These are phyloP conservation scores for Temnothorax longispinosus DNA, from an alignment of 1,140 invertebrate species.

Conservation along the genomic window DNA sequence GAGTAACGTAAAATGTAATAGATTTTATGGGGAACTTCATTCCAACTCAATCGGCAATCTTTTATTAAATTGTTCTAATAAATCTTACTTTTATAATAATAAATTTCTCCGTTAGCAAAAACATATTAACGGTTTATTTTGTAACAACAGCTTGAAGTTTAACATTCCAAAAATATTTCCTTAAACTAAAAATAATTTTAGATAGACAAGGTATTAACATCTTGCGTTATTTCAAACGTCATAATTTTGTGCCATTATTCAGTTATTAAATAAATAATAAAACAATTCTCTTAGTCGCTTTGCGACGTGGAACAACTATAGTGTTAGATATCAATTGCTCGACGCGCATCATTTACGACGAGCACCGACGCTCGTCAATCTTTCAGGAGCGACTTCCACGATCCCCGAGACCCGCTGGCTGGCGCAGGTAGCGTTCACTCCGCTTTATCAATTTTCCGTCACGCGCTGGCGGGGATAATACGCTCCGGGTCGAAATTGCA, in stretches of 20 bases:
- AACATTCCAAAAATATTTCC: too few species aligned
- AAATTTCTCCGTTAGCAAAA: not conserved
- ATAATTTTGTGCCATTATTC: slow-evolving; percentile 1
- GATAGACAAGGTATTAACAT: too few species aligned
- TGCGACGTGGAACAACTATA: too few species aligned
- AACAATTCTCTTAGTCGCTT: not conserved
- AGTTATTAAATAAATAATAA: not conserved
- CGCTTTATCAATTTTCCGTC: slow-evolving; percentile 56
- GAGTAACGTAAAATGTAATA: not conserved
- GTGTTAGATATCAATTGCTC: slow-evolving; percentile 32
- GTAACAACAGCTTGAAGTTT: not conserved
- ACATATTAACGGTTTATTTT: not conserved
- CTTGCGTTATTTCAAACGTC: not conserved
- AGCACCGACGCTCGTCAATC: not conserved
- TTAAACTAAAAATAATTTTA: not conserved
- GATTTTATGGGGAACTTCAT: not conserved
- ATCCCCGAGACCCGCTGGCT: not conserved
- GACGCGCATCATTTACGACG: slow-evolving; percentile 27
- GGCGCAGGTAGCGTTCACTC: slow-evolving; percentile 24
- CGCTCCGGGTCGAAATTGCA: slow-evolving; percentile 47
- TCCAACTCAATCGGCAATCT: not conserved
- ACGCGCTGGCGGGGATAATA: slow-evolving; percentile 41
- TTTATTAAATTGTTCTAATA: not conserved
- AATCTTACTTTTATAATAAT: too few species aligned
- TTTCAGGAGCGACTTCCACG: not conserved